Base-by-base conservation (phyloP, 2,888 invertebrate species). In the Thera obeliscata region DNA sequence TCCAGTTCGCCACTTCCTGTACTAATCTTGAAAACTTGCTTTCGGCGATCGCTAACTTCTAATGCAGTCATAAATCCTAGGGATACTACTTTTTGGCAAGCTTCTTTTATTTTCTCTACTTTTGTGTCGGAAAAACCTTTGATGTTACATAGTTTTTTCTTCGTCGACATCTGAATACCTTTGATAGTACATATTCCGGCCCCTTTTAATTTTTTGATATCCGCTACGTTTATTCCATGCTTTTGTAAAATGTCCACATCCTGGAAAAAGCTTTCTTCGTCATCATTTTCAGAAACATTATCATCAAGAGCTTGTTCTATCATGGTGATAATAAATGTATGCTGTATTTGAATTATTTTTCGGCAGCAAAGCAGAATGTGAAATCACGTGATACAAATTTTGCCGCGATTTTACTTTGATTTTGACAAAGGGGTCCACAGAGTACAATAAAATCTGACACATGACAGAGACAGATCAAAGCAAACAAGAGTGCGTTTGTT, bases 31-130 rank as follows among this genome's bases (percentile, higher is more conserved):
- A 97, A 97, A 55, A 97, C 95, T 76, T 94, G 94, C 86, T 96
- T 96, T 55, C 97, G 92, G 76, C 95, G 95, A 76, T 96, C 95
- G 77, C 95, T 95, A 71, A 96, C 95, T 92, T 97, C 96, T 68
- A 96, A 87, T 3, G 96, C 97, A 12, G 97, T 97, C 81, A 96
- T 92, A 84, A 97, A 97, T 9, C 95, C 95, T 69, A 91, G 89
- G 41, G 94, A 91, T 76, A 93, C 88, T 33, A 97, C 84, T 90
- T 97, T 97, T 70, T 94, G 92, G 76, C 96, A 95, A 52, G 96
- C 96, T 88, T 97, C 97, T 88, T 96, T 96, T 67, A 97, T 96
- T 94, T 96, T 96, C 66, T 96, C 96, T 58, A 97, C 96, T 90
- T 96, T 97, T 3, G 95, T 95, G 77, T 96, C 96, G 33, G 96